phyloP scores from a whole-genome alignment of 2,797 vertebrate species.

The Mastacembelus armatus region DNA sequence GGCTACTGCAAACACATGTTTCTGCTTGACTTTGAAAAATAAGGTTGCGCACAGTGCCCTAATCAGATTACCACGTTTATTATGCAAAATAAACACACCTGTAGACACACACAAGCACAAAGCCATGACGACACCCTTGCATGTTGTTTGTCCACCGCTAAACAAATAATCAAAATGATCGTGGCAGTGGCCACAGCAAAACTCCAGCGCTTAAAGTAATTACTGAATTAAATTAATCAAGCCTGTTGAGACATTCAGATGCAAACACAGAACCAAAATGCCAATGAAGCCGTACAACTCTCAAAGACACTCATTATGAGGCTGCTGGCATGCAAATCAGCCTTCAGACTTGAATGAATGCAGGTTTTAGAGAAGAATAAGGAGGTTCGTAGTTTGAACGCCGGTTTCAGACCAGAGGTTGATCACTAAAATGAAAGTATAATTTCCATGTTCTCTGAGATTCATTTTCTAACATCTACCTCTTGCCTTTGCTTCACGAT shows the following conservation, averaged over 20 bases:
- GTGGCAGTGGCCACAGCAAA: slow-evolving; percentile 28
- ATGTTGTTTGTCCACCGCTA: neutral
- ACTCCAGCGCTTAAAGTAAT: slow-evolving; percentile 57
- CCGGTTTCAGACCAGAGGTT: slow-evolving; percentile 20
- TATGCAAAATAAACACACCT: slow-evolving; percentile 47
- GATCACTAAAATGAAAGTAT: slow-evolving; percentile 9
- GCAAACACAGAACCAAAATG: slow-evolving; percentile 38
- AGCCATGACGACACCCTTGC: slow-evolving; percentile 24
- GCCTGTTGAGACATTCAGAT: slow-evolving; percentile 33
- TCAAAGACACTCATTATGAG: slow-evolving; percentile 56
- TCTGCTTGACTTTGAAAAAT: slow-evolving; percentile 44
- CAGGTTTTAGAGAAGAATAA: slow-evolving; percentile 9
- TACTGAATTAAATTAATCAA: slow-evolving; percentile 58
- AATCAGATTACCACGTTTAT: slow-evolving; percentile 59
- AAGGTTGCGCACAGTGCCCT: slow-evolving; percentile 37
- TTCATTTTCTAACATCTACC: slow-evolving; percentile 3
- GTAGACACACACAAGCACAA: slow-evolving; percentile 9
- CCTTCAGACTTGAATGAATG: slow-evolving; percentile 29
- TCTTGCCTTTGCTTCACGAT: slow-evolving; percentile 21
- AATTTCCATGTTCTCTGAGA: slow-evolving; percentile 13
- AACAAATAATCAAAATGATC: slow-evolving; percentile 40
- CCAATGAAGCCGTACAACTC: slow-evolving; percentile 36
- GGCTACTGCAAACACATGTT: slow-evolving; percentile 18
- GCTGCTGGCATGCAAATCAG: slow-evolving; percentile 54
- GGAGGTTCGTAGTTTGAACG: slow-evolving; percentile 21